Conservation (phyloP, 2,888 invertebrate genomes). For the Ditula angustiorana region DNA sequence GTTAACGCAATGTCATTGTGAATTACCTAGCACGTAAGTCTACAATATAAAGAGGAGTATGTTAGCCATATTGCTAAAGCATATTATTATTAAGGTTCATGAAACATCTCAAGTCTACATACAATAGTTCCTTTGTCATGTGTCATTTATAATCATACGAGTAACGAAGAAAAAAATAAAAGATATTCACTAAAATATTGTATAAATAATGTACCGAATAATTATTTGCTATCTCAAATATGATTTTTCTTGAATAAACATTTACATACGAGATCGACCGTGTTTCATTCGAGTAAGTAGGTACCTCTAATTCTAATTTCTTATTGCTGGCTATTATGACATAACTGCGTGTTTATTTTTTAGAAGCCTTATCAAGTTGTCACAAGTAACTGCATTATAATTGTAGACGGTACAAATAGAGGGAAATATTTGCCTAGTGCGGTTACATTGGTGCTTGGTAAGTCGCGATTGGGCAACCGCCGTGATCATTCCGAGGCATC, state of each 20-base stretch:
- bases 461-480: conserved; percentile 14
- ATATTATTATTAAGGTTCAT: conserved; percentile 66
- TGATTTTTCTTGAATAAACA: conserved; percentile 81
- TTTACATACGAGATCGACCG: conserved; percentile 69
- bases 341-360: background rate
- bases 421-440: conserved; percentile 19
- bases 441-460: conserved; percentile 8
- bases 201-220: conserved; percentile 79
- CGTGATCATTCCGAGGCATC: conserved; percentile 45
- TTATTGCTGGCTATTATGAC: background rate
- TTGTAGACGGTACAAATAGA: conserved; percentile 15
- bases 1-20: conserved; percentile 65
- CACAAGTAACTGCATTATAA: conserved; percentile 4
- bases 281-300: conserved; percentile 38
- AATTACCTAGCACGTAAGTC: conserved; percentile 61
- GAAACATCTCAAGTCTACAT: conserved; percentile 79
- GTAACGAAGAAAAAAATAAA: conserved; percentile 68
- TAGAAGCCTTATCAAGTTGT: conserved; percentile 13
- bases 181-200: conserved; percentile 75
- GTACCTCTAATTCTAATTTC: background rate
- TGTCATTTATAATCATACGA: conserved; percentile 82
- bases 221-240: conserved; percentile 84
- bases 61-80: conserved; percentile 75
- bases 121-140: conserved; percentile 85
- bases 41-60: conserved; percentile 59